phyloP scores from a whole-genome alignment of 2,888 invertebrate species.

The Caenorhabditis zanzibari region DNA sequence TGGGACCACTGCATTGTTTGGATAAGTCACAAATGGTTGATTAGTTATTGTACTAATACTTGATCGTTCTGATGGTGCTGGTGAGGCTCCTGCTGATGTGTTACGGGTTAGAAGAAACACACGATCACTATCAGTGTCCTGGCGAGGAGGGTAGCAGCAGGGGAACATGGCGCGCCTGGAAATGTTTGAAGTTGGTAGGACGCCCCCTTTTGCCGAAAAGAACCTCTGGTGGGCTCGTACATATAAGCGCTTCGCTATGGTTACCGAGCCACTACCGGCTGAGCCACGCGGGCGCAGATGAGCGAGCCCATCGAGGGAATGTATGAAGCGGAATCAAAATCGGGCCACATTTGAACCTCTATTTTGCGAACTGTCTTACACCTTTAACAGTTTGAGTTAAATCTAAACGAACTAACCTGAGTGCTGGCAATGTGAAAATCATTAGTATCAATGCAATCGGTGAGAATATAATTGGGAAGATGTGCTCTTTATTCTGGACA shows the following conservation, averaged over 20 bases:
- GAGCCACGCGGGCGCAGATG: no score
- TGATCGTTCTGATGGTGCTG: conserved; percentile 30
- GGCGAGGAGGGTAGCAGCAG: conserved; percentile 16
- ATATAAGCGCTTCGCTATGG: no score
- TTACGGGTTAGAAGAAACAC: conserved; percentile 43
- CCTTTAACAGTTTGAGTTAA: neutral
- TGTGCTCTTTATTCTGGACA: conserved; percentile 26
- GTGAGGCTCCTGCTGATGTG: conserved; percentile 7
- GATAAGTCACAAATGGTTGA: conserved; percentile 39
- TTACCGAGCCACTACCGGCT: no score
- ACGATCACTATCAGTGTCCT: neutral
- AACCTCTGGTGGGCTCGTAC: no score
- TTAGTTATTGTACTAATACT: conserved; percentile 21
- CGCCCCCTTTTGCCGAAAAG: no score
- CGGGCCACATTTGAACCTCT: no score
- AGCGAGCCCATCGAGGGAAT: no score
- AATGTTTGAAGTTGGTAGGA: neutral
- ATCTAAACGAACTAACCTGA: neutral
- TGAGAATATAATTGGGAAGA: conserved; percentile 34
- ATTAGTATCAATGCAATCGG: neutral
- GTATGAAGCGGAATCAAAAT: no score
- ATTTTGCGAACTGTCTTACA: no score
- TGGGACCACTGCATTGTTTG: conserved; percentile 18
- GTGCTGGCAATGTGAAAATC: conserved; percentile 28
- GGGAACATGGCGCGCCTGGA: conserved; percentile 44